Base-by-base conservation (phyloP, 2,888 invertebrate genomes). In the Oscheius myriophilus region DNA sequence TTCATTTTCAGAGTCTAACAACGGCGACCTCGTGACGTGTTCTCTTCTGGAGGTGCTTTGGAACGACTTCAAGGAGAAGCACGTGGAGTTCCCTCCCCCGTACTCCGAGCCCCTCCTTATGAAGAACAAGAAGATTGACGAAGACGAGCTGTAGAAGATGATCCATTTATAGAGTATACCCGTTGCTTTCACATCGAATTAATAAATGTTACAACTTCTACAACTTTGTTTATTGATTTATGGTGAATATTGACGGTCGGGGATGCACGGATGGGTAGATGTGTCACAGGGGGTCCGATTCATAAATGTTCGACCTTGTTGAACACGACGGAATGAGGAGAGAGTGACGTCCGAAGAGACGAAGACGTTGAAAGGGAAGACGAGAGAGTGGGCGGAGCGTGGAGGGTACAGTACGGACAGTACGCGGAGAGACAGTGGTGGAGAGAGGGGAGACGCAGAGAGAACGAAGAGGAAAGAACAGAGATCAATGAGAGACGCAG, bases 1-100 rank as follows among this genome's bases (percentile, higher is more conserved):
- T n/a, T n/a, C n/a, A n/a, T 16, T 54, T 70, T 53, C 66, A 70
- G 70, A 46, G 12, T 53, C 68, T 9, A 75, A 81, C 58, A 69
- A 69, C 59, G 83, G 83, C 39, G 83, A 83, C 65, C 68, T 84
- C 63, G 75, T 83, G 51, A 77, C 84, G 7, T 79, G 76, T 46
- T 59, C 80, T 41, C 70, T 83, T 42, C 57, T 83, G 52, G 67
- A 73, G 57, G 69, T 78, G 26, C 64, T 84, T 39, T 83, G 83
- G 83, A 67, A 73, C n/a, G 80, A 82, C n/a, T 83, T 75, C 62
- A 54, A 70, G 25, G 67, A 68, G 46, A 54, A 53, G 7, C 61
- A 58, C 26, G 68, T 46, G 18, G 51, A 73, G 33, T 58, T 67
- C 16, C 62, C 63, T 23, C 77, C 76, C 9, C 77, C 80, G 12